Conservation (phyloP, 2,888 invertebrate genomes). For the Megastigmus dorsalis region DNA sequence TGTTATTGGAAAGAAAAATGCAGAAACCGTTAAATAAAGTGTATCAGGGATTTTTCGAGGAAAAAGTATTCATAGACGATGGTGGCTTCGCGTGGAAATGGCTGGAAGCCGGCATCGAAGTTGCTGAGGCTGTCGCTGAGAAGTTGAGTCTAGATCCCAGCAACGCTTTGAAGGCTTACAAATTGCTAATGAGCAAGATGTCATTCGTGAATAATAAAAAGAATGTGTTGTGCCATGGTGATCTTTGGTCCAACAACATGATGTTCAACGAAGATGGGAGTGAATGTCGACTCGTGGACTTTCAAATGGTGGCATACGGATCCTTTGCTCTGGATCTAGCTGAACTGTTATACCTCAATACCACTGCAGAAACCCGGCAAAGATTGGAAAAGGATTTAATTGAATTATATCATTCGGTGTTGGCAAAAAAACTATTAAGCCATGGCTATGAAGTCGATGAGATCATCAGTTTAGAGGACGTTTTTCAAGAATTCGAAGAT, state of each 20-base stretch:
- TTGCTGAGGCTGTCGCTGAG: conserved; percentile 6
- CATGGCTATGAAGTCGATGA: neutral
- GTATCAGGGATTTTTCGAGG: conserved; percentile 1
- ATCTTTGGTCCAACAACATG: conserved; percentile 45
- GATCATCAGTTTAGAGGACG: neutral
- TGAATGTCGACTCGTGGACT: conserved; percentile 26
- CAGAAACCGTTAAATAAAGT: neutral
- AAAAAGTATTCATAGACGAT: conserved; percentile 4
- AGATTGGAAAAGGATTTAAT: conserved; percentile 14
- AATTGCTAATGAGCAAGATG: neutral
- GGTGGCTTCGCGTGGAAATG: neutral
- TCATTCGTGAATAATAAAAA: neutral
- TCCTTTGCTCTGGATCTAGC: neutral
- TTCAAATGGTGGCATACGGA: conserved; percentile 9
- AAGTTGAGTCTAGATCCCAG: neutral
- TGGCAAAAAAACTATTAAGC: neutral
- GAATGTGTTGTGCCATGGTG: conserved; percentile 31
- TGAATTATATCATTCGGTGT: conserved; percentile 3
- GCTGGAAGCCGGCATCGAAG: conserved; percentile 13
- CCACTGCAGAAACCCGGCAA: neutral
- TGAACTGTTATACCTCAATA: conserved; percentile 13
- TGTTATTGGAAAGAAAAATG: conserved; percentile 59
- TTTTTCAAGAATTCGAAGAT: neutral
- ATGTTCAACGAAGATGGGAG: conserved; percentile 16
- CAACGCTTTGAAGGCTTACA: neutral